Conservation (phyloP, 2,113 vertebrate genomes). For the Phodopus roborovskii region DNA sequence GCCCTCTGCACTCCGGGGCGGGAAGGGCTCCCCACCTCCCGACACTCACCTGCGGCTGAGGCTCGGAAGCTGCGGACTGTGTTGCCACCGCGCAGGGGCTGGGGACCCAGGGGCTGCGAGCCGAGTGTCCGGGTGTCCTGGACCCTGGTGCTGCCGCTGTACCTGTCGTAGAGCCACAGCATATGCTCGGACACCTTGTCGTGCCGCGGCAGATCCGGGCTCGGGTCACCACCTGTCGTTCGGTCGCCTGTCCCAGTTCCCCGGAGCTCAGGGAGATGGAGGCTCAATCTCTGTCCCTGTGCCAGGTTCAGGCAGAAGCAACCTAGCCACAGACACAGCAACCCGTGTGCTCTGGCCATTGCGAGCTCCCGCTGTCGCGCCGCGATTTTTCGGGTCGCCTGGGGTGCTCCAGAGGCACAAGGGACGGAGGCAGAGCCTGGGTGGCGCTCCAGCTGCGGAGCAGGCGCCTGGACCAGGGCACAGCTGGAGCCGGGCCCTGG, state of each 20-base stretch:
- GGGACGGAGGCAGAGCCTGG: not conserved
- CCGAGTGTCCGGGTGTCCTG: not conserved
- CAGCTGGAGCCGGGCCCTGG: not conserved
- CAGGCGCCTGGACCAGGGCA: not conserved
- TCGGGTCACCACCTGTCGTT: slow-evolving; percentile 62
- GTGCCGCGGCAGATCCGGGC: slow-evolving; percentile 47
- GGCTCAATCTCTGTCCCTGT: slow-evolving; percentile 82
- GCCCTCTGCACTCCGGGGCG: not conserved
- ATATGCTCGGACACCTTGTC: slow-evolving; percentile 95
- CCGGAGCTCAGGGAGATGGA: slow-evolving; percentile 54
- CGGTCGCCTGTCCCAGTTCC: slow-evolving; percentile 17
- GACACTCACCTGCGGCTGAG: slow-evolving; percentile 82
- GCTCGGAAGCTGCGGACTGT: slow-evolving; percentile 92
- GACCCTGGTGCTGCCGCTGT: slow-evolving; percentile 77
- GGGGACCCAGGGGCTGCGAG: not conserved
- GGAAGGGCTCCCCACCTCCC: not conserved
- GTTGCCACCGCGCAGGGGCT: slow-evolving; percentile 86
- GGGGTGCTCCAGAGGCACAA: not conserved
- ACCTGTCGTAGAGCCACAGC: slow-evolving; percentile 94
- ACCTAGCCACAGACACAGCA: slow-evolving; percentile 87
- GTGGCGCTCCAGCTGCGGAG: not conserved
- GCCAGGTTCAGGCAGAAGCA: slow-evolving; percentile 88
- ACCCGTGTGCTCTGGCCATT: slow-evolving; percentile 87
- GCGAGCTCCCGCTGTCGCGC: not conserved
- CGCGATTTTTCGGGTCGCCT: not conserved